Conservation (phyloP, 2,113 vertebrate species). For the Parotia lawesii region DNA sequence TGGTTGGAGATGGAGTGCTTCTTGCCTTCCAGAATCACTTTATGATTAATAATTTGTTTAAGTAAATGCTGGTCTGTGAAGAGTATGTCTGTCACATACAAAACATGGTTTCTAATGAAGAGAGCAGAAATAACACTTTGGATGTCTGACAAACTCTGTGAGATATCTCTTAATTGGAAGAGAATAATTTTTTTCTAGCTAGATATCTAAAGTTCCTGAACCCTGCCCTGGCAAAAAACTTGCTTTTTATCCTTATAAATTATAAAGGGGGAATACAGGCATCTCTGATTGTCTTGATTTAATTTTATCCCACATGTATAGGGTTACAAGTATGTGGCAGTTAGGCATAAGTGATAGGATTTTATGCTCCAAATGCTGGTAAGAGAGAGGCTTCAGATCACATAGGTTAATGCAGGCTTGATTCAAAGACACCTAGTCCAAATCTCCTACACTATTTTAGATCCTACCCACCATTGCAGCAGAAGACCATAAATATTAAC, state of each 20-base stretch:
- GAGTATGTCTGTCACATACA: neutral
- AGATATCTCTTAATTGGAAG: neutral
- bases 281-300: conserved; percentile 5
- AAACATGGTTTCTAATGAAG: neutral
- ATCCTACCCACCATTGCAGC: neutral
- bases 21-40: neutral
- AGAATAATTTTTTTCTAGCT: neutral
- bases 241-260: neutral
- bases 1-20: neutral
- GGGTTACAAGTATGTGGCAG: conserved; percentile 52
- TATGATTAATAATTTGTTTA: conserved; percentile 23
- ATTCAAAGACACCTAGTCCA: conserved; percentile 43
- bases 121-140: neutral
- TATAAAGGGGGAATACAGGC: neutral
- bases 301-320: conserved; percentile 48
- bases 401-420: conserved; percentile 39
- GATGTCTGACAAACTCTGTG: conserved; percentile 27
- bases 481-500: conserved; percentile 41
- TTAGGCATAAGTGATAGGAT: conserved; percentile 65
- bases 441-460: neutral
- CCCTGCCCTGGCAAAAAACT: neutral
- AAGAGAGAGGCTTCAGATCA: conserved; percentile 53
- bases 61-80: neutral
- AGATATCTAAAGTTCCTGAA: conserved; percentile 21
- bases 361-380: conserved; percentile 69